Base-by-base conservation (phyloP, 2,113 vertebrate species). In the Butorides virescens region DNA sequence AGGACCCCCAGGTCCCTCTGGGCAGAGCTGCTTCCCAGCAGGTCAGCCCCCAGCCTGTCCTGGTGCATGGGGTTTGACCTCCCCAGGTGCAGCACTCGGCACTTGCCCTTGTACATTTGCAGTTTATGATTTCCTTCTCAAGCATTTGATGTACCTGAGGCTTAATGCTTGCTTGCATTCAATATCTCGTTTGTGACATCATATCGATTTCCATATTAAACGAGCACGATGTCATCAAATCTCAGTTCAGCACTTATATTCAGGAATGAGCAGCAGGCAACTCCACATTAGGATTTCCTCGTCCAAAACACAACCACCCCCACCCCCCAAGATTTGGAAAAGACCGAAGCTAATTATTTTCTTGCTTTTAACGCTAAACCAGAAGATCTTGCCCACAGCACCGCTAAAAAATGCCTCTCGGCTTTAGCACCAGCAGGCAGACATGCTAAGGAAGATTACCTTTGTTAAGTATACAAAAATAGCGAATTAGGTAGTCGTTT, bases 101-200 rank as follows among this genome's bases (percentile, higher is more conserved):
- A n/a, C n/a, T n/a, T n/a, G n/a, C n/a, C n/a, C n/a, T n/a, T n/a
- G 63, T 1, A 16, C 29, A 63, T 27, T 78, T 47, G 49, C 0
- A 11, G 53, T 46, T 90, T 39, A 74, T 21, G 49, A 87, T 53
- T 78, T 85, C 61, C 13, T 68, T 75, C 55, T 93, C 30, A 70
- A 47, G 76, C n/a, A 87, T 80, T 65, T 63, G 20, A 39, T 22
- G 47, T 27, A 67, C n/a, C 21, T 88, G 65, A 49, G 82, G 26
- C 22, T 83, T 49, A 63, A 39, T 13, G 32, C 11, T 47, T 49
- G 29, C 42, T 79, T 81, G 39, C 37, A 86, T 66, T 82, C 49
- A 79, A 4, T 42, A 10, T 52, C 29, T 36, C 47, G 37, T 42
- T 90, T 88, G 75, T 86, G 63, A 53, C 19, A 80, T 42, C 42